A percentile compares a stretch with the other conserved stretches of the same genome.
Evolutionary conservation across 2,888 invertebrate genomes (phyloP).

Genomic region (Rhogogaster chlorosoma): DNA sequence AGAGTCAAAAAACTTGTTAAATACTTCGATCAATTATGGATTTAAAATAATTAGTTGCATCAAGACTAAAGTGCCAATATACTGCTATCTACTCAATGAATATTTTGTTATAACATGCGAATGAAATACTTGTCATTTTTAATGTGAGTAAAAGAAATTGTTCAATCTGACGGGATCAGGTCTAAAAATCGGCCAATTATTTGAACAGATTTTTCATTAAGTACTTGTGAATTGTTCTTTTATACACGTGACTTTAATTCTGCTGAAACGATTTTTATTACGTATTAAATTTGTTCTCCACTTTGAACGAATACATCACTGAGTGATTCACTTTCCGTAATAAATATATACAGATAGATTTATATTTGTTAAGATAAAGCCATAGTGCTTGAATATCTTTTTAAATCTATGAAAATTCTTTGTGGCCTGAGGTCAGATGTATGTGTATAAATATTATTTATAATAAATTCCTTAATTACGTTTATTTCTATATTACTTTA

Average conservation of each 20-base stretch:
- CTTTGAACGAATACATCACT: background rate
- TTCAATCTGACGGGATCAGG: background rate
- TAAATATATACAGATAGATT: background rate
- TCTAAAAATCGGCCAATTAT: background rate
- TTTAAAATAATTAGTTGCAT: background rate
- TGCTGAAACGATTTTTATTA: background rate
- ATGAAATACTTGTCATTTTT: slow-evolving; percentile 2
- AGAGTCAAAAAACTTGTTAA: background rate
- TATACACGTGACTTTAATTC: background rate
- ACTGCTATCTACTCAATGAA: slow-evolving; percentile 1
- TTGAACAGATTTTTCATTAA: background rate
- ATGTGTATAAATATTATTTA: background rate
- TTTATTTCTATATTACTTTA: background rate
- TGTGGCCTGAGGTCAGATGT: slow-evolving; percentile 30
- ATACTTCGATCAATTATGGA: background rate
- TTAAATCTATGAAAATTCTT: slow-evolving; percentile 19
- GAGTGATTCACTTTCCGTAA: background rate
- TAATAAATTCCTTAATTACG: background rate
- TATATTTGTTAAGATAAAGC: background rate
- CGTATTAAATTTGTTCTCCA: background rate
- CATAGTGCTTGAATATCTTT: background rate
- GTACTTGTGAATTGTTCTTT: background rate
- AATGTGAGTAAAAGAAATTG: background rate
- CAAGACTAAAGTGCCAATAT: background rate
- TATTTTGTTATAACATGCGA: background rate